These are phyloP conservation scores for Pomacea canaliculata DNA, from an alignment of 2,888 invertebrate genomes.

Conservation along the genomic window DNA sequence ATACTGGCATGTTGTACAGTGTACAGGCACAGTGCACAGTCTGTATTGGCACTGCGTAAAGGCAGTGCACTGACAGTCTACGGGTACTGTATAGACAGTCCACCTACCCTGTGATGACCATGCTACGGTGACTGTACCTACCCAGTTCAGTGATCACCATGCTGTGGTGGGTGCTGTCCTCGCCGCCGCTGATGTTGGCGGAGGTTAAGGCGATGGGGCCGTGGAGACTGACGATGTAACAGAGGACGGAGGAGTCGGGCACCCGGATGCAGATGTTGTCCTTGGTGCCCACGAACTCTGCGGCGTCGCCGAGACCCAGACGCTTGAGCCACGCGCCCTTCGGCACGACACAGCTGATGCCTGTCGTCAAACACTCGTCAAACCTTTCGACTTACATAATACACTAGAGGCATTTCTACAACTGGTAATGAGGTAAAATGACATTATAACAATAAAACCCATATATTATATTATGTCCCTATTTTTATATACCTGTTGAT, in stretches of 20 bases:
- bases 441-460: no score
- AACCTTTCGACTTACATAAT: no score
- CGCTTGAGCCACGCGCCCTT: slow-evolving; percentile 46
- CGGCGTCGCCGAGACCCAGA: slow-evolving; percentile 40
- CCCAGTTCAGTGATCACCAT: slow-evolving; percentile 48
- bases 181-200: slow-evolving; percentile 50
- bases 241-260: slow-evolving; percentile 50
- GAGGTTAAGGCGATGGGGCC: slow-evolving; percentile 52
- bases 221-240: slow-evolving; percentile 45
- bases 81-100: no score
- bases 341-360: slow-evolving; percentile 50
- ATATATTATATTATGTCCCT: no score
- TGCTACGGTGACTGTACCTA: slow-evolving; percentile 22
- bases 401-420: no score
- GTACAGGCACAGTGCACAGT: no score
- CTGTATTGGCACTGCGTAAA: no score
- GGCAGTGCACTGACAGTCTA: no score
- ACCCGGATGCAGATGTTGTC: slow-evolving; percentile 51
- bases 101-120: no score
- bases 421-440: no score
- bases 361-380: slow-evolving; percentile 38
- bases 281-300: slow-evolving; percentile 42
- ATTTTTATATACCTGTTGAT: no score
- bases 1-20: no score
- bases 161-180: slow-evolving; percentile 51